These are phyloP conservation scores for Calephelis virginiensis DNA, from an alignment of 1,140 invertebrate species.

Conservation along the genomic window DNA sequence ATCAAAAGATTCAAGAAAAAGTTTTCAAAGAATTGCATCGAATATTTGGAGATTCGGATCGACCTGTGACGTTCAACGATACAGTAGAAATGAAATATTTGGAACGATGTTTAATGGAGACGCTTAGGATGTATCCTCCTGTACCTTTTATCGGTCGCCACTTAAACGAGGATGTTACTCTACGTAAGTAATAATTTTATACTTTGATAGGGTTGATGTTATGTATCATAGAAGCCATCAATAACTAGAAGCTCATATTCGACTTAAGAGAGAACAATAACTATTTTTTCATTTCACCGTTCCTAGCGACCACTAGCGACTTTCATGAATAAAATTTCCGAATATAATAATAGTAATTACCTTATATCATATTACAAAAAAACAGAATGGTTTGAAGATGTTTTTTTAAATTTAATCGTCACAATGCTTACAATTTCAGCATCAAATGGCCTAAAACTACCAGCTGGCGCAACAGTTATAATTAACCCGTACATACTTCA, in stretches of 20 bases:
- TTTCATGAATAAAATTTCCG: too few species aligned
- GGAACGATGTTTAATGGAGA: constrained; percentile 88
- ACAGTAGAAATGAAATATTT: constrained; percentile 90
- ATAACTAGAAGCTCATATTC: too few species aligned
- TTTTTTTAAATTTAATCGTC: too few species aligned
- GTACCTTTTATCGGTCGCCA: constrained; percentile 88
- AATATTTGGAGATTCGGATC: constrained; percentile 86
- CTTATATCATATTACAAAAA: too few species aligned
- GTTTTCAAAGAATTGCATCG: constrained; percentile 87
- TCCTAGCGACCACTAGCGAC: too few species aligned
- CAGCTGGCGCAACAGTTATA: constrained; percentile 83
- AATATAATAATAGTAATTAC: too few species aligned
- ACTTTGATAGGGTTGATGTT: too few species aligned
- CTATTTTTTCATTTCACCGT: too few species aligned
- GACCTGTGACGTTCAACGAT: constrained; percentile 88
- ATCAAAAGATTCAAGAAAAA: constrained; percentile 87
- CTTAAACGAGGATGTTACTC: constrained; percentile 84
- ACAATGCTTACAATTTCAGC: constrained; percentile 50
- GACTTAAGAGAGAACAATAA: too few species aligned
- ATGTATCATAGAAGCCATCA: too few species aligned
- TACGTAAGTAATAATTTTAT: constrained; percentile 76
- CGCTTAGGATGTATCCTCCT: constrained; percentile 87
- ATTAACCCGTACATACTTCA: constrained; percentile 87
- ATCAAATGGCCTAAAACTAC: constrained; percentile 80
- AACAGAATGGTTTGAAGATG: too few species aligned